These are phyloP conservation scores for Drosophila pachea DNA, from an alignment of 1,140 invertebrate genomes.

Conservation along the genomic window DNA sequence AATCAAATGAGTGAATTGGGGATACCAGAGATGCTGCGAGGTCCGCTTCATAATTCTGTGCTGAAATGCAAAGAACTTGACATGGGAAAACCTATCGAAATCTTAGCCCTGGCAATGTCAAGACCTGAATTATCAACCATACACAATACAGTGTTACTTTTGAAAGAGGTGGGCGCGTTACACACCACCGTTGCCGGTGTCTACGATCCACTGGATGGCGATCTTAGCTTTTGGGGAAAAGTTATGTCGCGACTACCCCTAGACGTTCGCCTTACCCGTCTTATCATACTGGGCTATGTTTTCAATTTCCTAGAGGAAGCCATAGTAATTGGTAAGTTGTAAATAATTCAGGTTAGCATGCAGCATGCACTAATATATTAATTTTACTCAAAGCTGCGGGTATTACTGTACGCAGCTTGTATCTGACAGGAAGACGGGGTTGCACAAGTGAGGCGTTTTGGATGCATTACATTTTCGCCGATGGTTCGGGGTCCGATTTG, in stretches of 20 bases:
- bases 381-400: constrained; percentile 84
- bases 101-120: constrained; percentile 91
- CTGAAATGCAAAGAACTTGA: constrained; percentile 90
- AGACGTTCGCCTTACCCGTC: constrained; percentile 89
- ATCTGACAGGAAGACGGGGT: constrained; percentile 67
- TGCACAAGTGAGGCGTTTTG: constrained; percentile 86
- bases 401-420: constrained; percentile 89
- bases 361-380: neutral
- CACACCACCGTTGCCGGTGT: constrained; percentile 81
- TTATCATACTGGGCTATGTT: constrained; percentile 92
- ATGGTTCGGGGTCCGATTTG: constrained; percentile 90
- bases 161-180: constrained; percentile 92
- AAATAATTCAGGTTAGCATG: too few relatives aligned
- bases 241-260: constrained; percentile 91
- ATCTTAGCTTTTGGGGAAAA: constrained; percentile 91
- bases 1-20: constrained; percentile 80
- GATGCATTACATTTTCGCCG: constrained; percentile 89
- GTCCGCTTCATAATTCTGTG: constrained; percentile 91
- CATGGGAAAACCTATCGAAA: constrained; percentile 89
- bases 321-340: constrained; percentile 90
- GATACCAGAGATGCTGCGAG: constrained; percentile 88
- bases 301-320: constrained; percentile 91
- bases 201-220: constrained; percentile 87
- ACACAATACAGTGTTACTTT: constrained; percentile 86
- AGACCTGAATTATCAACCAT: constrained; percentile 93